These are phyloP conservation scores for Dermolepida albohirtum DNA, from an alignment of 2,888 invertebrate species.

Conservation along the genomic window DNA sequence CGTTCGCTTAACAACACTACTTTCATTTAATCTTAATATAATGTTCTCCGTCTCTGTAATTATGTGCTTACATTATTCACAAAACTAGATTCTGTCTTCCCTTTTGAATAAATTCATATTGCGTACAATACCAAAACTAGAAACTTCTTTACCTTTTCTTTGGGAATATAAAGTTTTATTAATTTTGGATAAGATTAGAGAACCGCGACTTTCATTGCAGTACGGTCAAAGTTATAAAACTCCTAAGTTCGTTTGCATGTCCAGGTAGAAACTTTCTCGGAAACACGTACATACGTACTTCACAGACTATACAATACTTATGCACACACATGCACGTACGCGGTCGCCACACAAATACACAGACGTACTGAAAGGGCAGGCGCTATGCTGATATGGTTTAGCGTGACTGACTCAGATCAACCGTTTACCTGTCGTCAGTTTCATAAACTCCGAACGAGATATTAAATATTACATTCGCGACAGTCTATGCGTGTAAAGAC, in stretches of 20 bases:
- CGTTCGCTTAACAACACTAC: too few species aligned
- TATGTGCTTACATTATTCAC: too few species aligned
- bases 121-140: neutral
- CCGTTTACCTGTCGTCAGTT: conserved; percentile 36
- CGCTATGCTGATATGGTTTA: conserved; percentile 16
- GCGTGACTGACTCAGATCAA: conserved; percentile 36
- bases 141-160: neutral
- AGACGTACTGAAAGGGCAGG: conserved; percentile 24
- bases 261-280: conserved; percentile 1
- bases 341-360: neutral
- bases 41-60: too few species aligned
- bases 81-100: too few species aligned
- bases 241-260: conserved; percentile 18
- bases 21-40: too few species aligned
- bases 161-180: conserved; percentile 15
- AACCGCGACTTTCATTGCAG: neutral
- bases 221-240: conserved; percentile 4
- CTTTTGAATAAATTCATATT: neutral
- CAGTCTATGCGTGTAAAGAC: neutral
- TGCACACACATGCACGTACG: neutral
- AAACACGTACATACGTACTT: conserved; percentile 11
- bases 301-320: too few species aligned
- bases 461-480: conserved; percentile 27
- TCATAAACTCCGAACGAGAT: conserved; percentile 37
- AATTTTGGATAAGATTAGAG: conserved; percentile 25